Conservation (phyloP, 2,113 vertebrate species). For the Acrocephalus arundinaceus region DNA sequence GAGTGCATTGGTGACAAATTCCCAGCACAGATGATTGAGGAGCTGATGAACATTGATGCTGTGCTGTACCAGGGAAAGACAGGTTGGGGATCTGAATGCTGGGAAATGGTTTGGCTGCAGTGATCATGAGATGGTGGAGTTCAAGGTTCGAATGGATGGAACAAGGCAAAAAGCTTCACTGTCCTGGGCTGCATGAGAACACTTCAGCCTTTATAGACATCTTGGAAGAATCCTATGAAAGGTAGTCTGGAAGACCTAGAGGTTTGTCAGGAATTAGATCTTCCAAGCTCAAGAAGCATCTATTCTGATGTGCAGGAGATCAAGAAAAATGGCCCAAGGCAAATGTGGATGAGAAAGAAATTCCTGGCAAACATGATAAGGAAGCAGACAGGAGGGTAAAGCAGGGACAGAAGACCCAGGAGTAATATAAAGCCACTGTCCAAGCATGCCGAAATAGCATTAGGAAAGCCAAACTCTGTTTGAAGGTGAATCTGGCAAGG, state of each 20-base stretch:
- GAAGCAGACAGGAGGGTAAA: not conserved
- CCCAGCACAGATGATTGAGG: not conserved
- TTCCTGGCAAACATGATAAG: not conserved
- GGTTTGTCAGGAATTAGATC: not conserved
- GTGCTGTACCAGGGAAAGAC: not conserved
- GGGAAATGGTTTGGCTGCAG: not conserved
- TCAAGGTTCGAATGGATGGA: not conserved
- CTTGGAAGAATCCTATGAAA: not conserved
- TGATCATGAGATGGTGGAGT: not conserved
- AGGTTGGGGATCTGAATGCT: not conserved
- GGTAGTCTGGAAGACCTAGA: not conserved
- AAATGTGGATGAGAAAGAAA: not conserved
- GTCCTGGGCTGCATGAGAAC: not conserved
- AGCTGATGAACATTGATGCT: not conserved
- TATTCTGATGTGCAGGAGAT: not conserved
- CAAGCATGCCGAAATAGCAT: not conserved
- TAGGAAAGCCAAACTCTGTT: not conserved
- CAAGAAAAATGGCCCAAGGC: not conserved
- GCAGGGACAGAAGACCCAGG: not conserved
- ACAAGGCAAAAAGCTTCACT: not conserved
- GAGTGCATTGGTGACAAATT: not conserved
- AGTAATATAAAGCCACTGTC: not conserved
- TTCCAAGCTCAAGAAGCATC: not conserved
- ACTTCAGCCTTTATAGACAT: not conserved
- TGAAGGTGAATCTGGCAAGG: not conserved